Evolutionary conservation across 2,888 invertebrate species (phyloP).

Genomic region (Choristoneura rosaceana): DNA sequence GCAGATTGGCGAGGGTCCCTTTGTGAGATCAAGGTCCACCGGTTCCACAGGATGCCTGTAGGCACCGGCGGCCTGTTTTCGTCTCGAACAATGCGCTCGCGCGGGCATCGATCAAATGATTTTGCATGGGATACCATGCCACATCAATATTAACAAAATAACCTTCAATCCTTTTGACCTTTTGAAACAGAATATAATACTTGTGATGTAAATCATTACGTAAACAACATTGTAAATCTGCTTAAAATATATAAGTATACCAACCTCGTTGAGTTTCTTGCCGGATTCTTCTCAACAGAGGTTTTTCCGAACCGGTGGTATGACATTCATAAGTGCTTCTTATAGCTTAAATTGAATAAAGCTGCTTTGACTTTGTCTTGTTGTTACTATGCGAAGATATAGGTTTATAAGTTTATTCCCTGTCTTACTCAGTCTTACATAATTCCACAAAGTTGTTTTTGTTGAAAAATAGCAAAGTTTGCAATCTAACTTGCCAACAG

Average conservation of each 20-base stretch:
- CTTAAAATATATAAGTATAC: no score
- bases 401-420: not conserved
- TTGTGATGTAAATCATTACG: not conserved
- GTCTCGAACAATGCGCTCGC: conserved; percentile 34
- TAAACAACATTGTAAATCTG: not conserved
- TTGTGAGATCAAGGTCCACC: conserved; percentile 82
- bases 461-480: not conserved
- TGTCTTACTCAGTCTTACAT: not conserved
- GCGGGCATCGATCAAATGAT: conserved; percentile 39
- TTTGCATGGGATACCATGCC: conserved; percentile 38
- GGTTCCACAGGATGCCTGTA: conserved; percentile 76
- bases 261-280: no score
- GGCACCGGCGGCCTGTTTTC: conserved; percentile 46
- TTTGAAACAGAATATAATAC: not conserved
- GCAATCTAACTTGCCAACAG: not conserved
- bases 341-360: no score
- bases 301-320: no score
- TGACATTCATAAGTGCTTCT: no score
- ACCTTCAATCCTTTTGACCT: conserved; percentile 28
- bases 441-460: not conserved
- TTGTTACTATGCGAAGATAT: not conserved
- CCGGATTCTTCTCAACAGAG: no score
- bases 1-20: conserved; percentile 74
- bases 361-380: no score
- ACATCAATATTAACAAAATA: conserved; percentile 28